Evolutionary conservation across 2,888 invertebrate genomes (phyloP).

Genomic region (Luffia ferchaultella): DNA sequence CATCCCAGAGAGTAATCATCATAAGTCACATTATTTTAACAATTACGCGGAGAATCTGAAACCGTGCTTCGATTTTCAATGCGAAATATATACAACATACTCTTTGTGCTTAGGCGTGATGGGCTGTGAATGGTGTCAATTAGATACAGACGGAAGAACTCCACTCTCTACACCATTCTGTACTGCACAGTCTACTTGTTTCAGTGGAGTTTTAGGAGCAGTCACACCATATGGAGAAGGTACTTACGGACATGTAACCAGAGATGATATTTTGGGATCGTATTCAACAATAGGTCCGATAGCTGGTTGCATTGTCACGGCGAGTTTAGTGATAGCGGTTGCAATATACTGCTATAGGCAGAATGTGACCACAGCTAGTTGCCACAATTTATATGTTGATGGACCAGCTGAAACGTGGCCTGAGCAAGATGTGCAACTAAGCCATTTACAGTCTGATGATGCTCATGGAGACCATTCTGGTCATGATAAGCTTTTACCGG

Average conservation of each 20-base stretch:
- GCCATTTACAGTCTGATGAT: conserved; percentile 76
- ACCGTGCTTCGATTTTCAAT: conserved; percentile 73
- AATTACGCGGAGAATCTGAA: conserved; percentile 64
- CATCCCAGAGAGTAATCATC: conserved; percentile 53
- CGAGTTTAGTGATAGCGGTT: conserved; percentile 81
- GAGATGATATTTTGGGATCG: conserved; percentile 49
- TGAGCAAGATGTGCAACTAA: conserved; percentile 71
- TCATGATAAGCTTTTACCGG: conserved; percentile 71
- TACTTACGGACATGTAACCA: conserved; percentile 55
- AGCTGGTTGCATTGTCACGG: conserved; percentile 84
- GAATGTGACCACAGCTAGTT: conserved; percentile 59
- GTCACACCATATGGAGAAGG: conserved; percentile 84
- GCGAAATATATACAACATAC: conserved; percentile 71
- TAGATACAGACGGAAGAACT: conserved; percentile 78
- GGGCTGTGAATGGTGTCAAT: conserved; percentile 92
- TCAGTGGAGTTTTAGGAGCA: conserved; percentile 86
- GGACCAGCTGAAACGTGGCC: conserved; percentile 61
- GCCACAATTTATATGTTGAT: conserved; percentile 59
- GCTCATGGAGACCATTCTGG: conserved; percentile 67
- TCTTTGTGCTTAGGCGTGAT: conserved; percentile 76
- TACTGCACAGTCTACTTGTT: conserved; percentile 81
- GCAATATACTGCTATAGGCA: conserved; percentile 87
- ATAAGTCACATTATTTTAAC: conserved; percentile 55
- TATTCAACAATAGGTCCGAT: conserved; percentile 87
- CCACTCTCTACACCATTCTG: conserved; percentile 78